phyloP scores from a whole-genome alignment of 2,797 vertebrate genomes.

The Rhabdophis nuchalis region DNA sequence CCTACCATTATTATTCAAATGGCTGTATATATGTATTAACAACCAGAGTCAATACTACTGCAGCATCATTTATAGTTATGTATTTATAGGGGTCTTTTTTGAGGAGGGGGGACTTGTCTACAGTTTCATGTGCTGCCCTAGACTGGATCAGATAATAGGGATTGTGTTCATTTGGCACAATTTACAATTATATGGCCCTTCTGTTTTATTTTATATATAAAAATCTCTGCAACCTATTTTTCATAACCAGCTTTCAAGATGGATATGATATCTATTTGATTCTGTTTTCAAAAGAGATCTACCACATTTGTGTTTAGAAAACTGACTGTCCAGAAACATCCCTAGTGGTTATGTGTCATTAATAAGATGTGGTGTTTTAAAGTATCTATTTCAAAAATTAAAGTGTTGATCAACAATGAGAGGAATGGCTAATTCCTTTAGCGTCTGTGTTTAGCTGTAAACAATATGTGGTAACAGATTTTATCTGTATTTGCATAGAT shows the following conservation, averaged over 20 bases:
- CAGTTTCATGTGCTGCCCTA: neutral
- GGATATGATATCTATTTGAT: neutral
- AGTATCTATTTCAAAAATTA: neutral
- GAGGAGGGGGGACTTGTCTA: neutral
- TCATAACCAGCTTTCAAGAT: neutral
- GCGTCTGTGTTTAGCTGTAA: neutral
- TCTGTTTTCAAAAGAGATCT: neutral
- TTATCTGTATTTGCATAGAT: neutral
- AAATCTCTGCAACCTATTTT: neutral
- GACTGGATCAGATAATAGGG: neutral
- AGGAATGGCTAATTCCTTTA: neutral
- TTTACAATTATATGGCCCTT: neutral
- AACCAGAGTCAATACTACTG: neutral
- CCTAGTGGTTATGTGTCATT: neutral
- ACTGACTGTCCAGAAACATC: neutral
- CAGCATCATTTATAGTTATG: neutral
- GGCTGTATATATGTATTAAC: neutral
- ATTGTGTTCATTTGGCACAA: neutral
- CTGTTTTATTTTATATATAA: neutral
- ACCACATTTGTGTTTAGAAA: neutral
- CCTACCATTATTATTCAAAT: neutral
- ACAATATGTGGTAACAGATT: neutral
- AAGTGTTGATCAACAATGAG: neutral
- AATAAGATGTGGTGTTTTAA: neutral
- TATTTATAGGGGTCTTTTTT: too few species aligned